Percentiles rank a stretch among this genome's conserved stretches.
phyloP scores from a whole-genome alignment of 2,888 invertebrate species.

The Archaeoteleia sp. region DNA sequence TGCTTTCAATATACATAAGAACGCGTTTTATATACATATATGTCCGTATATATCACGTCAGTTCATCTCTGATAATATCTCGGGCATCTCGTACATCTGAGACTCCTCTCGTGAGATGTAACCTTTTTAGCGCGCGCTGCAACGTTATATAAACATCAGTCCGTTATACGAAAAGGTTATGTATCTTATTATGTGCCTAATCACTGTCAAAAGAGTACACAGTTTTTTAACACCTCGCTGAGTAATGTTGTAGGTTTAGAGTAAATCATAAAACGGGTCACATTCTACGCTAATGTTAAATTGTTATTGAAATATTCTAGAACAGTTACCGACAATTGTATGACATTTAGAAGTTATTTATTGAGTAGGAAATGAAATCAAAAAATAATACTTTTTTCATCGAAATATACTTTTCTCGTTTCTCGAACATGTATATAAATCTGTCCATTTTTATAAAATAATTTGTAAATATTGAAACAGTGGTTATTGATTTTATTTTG shows the following conservation, averaged over 20 bases:
- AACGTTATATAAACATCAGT: constrained; percentile 45
- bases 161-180: constrained; percentile 44
- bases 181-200: constrained; percentile 31
- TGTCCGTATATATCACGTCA: constrained; percentile 26
- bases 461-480: too few relatives aligned
- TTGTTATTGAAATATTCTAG: neutral
- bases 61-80: constrained; percentile 31
- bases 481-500: too few relatives aligned
- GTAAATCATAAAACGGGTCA: too few relatives aligned
- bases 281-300: too few relatives aligned
- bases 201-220: constrained; percentile 37
- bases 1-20: constrained; percentile 4
- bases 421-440: too few relatives aligned
- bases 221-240: constrained; percentile 38
- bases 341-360: too few relatives aligned
- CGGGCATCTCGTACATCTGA: constrained; percentile 28
- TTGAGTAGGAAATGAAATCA: too few relatives aligned
- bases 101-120: constrained; percentile 27
- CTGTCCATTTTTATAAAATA: too few relatives aligned
- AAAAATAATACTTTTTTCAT: too few relatives aligned
- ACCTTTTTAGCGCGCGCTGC: constrained; percentile 25
- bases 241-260: too few relatives aligned
- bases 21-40: constrained; percentile 19
- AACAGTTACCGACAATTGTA: too few relatives aligned
- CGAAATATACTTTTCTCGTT: too few relatives aligned